phyloP scores from a whole-genome alignment of 2,888 invertebrate species.

The Bellardia bayeri region DNA sequence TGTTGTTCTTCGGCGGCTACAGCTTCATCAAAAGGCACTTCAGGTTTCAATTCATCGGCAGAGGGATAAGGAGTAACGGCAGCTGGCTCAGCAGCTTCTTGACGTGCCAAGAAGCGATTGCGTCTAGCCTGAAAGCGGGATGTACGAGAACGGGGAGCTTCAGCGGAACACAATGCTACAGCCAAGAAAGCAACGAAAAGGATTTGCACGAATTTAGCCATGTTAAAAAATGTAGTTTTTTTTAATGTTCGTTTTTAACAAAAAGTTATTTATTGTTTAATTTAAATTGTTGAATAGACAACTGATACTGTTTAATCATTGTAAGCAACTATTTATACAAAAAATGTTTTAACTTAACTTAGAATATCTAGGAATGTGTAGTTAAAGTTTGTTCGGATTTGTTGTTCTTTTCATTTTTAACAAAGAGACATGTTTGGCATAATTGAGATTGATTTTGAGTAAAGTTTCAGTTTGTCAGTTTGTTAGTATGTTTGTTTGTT shows the following conservation, averaged over 20 bases:
- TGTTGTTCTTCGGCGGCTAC: constrained; percentile 63
- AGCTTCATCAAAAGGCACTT: constrained; percentile 80
- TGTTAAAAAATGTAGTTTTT: constrained; percentile 61
- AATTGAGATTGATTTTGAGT: constrained; percentile 15
- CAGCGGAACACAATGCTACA: constrained; percentile 71
- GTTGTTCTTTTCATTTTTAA: constrained; percentile 58
- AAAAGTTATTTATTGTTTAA: constrained; percentile 37
- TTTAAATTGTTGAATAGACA: constrained; percentile 58
- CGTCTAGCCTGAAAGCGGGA: constrained; percentile 76
- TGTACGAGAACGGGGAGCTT: constrained; percentile 76
- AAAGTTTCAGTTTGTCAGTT: neutral
- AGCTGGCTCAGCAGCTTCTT: constrained; percentile 77
- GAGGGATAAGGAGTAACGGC: constrained; percentile 81
- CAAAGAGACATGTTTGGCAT: constrained; percentile 66
- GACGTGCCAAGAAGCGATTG: constrained; percentile 78
- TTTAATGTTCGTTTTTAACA: neutral
- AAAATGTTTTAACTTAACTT: constrained; percentile 32
- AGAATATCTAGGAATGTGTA: constrained; percentile 56
- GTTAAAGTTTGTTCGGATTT: constrained; percentile 28
- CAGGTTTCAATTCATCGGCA: constrained; percentile 81
- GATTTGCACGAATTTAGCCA: constrained; percentile 78
- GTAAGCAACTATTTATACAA: constrained; percentile 61
- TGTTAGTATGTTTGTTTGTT: neutral
- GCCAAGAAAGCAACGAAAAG: constrained; percentile 75
- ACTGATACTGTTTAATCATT: constrained; percentile 55